These are phyloP conservation scores for Megalops atlanticus DNA, from an alignment of 2,113 vertebrate genomes.

Conservation along the genomic window DNA sequence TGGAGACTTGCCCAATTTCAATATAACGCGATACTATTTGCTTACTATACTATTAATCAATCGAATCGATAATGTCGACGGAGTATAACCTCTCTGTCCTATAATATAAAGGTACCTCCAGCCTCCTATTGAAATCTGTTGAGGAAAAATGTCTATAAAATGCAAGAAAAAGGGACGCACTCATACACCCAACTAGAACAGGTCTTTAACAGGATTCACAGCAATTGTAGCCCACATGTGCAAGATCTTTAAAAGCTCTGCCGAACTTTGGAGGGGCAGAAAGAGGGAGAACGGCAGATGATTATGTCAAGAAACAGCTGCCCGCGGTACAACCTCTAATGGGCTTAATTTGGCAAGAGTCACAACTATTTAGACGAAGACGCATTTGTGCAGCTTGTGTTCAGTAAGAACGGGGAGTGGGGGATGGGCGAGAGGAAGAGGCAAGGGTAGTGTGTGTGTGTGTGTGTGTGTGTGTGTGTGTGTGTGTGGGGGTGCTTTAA, in stretches of 20 bases:
- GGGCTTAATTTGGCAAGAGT: conserved; percentile 65
- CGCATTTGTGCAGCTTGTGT: conserved; percentile 62
- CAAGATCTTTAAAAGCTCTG: not conserved
- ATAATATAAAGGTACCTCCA: not conserved
- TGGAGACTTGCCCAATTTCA: too few relatives aligned
- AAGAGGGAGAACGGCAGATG: not conserved
- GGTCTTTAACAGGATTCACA: not conserved
- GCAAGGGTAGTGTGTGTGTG: not conserved
- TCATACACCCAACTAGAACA: not conserved
- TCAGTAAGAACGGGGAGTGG: conserved; percentile 40
- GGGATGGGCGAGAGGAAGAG: conserved; percentile 43
- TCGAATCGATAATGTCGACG: not conserved
- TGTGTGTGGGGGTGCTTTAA: conserved; percentile 43
- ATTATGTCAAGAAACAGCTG: conserved; percentile 58
- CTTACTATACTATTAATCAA: not conserved
- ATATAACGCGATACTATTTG: not conserved
- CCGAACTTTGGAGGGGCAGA: conserved; percentile 8
- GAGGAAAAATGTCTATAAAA: not conserved
- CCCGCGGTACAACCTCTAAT: conserved; percentile 51
- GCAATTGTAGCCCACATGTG: not conserved
- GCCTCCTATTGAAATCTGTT: not conserved
- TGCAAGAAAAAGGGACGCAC: not conserved
- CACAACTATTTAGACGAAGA: conserved; percentile 59
- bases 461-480: too few relatives aligned
- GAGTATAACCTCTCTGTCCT: not conserved